Evolutionary conservation across 2,888 invertebrate species (phyloP).

Genomic region (Clistopyga incitator): DNA sequence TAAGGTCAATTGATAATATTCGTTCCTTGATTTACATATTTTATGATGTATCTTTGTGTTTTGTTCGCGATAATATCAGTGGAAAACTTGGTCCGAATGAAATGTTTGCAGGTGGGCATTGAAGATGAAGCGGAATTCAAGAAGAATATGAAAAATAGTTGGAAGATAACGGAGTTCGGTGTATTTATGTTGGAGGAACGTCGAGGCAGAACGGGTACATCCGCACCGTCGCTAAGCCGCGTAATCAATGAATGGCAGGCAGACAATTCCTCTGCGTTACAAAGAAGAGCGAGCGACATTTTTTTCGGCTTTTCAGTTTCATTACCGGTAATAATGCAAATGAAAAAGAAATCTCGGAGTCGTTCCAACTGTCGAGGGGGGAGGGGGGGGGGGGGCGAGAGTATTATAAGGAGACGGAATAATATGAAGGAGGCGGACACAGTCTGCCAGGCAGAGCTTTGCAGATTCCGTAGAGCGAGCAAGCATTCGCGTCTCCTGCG

Average conservation of each 20-base stretch:
- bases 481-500: constrained; percentile 45
- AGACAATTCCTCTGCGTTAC: constrained; percentile 65
- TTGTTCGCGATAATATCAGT: not conserved
- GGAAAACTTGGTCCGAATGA: not conserved
- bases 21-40: not conserved
- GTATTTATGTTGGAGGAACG: constrained; percentile 26
- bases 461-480: constrained; percentile 50
- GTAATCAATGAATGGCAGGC: constrained; percentile 67
- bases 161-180: constrained; percentile 54
- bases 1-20: not conserved
- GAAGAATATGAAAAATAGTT: constrained; percentile 60
- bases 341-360: constrained; percentile 80
- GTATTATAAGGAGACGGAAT: constrained; percentile 32
- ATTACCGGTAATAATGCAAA: constrained; percentile 83
- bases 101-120: not conserved
- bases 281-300: constrained; percentile 63
- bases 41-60: not conserved
- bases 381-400: constrained; percentile 13
- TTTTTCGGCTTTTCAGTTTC: constrained; percentile 81
- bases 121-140: constrained; percentile 31
- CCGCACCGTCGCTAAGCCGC: constrained; percentile 63
- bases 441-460: constrained; percentile 25
- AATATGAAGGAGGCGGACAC: constrained; percentile 34
- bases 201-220: constrained; percentile 15
- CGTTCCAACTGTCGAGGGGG: constrained; percentile 56